phyloP scores from a whole-genome alignment of 2,888 invertebrate genomes.

The Microctonus aethiopoides region DNA sequence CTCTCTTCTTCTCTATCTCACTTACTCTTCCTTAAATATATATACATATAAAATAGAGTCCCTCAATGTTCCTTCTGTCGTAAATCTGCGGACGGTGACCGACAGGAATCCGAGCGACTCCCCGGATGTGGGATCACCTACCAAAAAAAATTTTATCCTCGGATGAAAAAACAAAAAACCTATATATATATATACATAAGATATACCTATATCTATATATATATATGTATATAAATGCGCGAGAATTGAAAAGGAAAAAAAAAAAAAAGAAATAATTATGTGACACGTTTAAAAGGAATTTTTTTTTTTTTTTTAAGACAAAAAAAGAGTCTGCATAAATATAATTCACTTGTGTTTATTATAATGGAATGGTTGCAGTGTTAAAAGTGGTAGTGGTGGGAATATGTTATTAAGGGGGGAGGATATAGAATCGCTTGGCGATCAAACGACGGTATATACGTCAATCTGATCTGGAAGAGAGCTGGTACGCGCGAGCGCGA shows the following conservation, averaged over 20 bases:
- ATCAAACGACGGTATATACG: slow-evolving; percentile 31
- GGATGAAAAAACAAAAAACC: neutral
- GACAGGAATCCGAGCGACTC: slow-evolving; percentile 55
- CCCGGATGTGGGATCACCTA: slow-evolving; percentile 30
- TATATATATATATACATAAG: too few species aligned
- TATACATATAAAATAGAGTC: neutral
- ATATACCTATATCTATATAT: too few species aligned
- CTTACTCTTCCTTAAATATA: slow-evolving; percentile 28
- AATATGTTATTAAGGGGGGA: slow-evolving; percentile 21
- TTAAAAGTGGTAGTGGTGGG: neutral
- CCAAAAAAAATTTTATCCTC: slow-evolving; percentile 25
- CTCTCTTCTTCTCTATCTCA: slow-evolving; percentile 38
- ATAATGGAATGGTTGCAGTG: neutral
- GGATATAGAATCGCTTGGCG: slow-evolving; percentile 27
- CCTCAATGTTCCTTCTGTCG: slow-evolving; percentile 45
- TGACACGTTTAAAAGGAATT: slow-evolving; percentile 2
- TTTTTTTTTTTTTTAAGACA: slow-evolving; percentile 4
- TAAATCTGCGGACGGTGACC: slow-evolving; percentile 62
- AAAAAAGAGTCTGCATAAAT: slow-evolving; percentile 26
- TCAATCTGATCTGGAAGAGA: slow-evolving; percentile 39
- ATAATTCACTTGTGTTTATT: neutral
- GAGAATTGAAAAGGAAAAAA: neutral
- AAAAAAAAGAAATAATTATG: slow-evolving; percentile 19
- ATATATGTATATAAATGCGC: slow-evolving; percentile 14
- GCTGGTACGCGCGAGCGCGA: slow-evolving; percentile 41